Evolutionary conservation across 1,140 invertebrate species (phyloP).

Genomic region (Linepithema humile): DNA sequence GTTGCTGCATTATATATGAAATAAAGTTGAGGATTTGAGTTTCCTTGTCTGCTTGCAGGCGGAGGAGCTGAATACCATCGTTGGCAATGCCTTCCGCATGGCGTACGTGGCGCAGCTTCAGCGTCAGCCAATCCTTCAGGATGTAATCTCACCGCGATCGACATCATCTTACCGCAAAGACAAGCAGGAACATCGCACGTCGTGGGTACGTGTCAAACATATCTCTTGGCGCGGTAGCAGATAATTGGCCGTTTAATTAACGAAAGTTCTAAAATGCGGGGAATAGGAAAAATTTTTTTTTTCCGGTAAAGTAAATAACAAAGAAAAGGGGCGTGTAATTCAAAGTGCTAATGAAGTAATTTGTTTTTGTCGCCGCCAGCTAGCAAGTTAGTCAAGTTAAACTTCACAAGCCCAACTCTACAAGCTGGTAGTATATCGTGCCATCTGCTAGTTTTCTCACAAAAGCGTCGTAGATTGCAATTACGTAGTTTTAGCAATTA

Average conservation of each 20-base stretch:
- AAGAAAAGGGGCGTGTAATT: neutral
- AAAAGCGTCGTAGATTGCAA: constrained; percentile 47
- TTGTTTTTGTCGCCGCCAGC: constrained; percentile 32
- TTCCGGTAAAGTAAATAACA: neutral
- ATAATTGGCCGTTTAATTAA: too few relatives aligned
- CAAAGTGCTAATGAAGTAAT: constrained; percentile 40
- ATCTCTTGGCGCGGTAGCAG: too few relatives aligned
- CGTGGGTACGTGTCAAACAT: constrained; percentile 84
- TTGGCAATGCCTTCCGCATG: constrained; percentile 96
- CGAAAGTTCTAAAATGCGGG: too few relatives aligned
- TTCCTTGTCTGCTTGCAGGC: constrained; percentile 87
- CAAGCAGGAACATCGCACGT: constrained; percentile 80
- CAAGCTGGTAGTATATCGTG: constrained; percentile 20
- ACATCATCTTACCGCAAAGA: constrained; percentile 80
- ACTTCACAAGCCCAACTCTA: constrained; percentile 20
- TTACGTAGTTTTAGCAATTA: constrained; percentile 51
- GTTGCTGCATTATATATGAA: neutral
- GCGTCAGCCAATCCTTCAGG: constrained; percentile 86
- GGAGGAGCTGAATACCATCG: constrained; percentile 93
- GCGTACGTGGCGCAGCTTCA: constrained; percentile 94
- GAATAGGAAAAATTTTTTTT: too few relatives aligned
- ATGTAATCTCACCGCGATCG: constrained; percentile 84
- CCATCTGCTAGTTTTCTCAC: constrained; percentile 46
- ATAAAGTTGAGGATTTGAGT: neutral
- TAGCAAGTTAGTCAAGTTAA: constrained; percentile 15